Conservation (phyloP, 2,888 invertebrate genomes). For the Alcis repandata region DNA sequence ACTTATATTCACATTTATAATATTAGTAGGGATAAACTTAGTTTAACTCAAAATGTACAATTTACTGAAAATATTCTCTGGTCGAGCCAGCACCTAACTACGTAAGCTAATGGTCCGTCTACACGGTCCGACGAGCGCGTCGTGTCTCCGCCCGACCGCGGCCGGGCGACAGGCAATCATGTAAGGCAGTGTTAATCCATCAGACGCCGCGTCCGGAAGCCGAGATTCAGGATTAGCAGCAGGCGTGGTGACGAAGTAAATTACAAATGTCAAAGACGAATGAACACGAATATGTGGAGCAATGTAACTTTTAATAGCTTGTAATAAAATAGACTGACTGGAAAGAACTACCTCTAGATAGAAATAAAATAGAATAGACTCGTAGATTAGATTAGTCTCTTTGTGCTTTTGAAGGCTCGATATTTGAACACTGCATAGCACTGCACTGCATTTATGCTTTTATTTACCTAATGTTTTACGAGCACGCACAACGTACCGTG, state of each 20-base stretch:
- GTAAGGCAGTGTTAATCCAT: conserved; percentile 32
- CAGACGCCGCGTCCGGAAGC: conserved; percentile 6
- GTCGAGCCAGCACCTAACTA: background rate
- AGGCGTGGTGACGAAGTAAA: background rate
- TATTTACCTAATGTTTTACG: too few species aligned
- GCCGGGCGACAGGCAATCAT: conserved; percentile 28
- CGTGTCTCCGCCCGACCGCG: conserved; percentile 10
- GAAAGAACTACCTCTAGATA: too few species aligned
- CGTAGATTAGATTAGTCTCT: too few species aligned
- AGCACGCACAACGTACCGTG: too few species aligned
- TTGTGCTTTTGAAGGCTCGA: too few species aligned
- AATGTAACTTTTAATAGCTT: too few species aligned
- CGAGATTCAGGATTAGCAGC: conserved; percentile 6
- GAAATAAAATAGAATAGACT: too few species aligned
- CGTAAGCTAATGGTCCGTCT: background rate
- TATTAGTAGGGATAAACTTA: too few species aligned
- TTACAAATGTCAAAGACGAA: conserved; percentile 7
- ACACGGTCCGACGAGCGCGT: conserved; percentile 9
- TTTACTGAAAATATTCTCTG: background rate
- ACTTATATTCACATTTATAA: too few species aligned
- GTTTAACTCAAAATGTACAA: background rate
- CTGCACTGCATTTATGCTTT: too few species aligned
- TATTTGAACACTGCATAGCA: too few species aligned
- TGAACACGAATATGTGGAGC: background rate
- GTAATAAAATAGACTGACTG: too few species aligned